A percentile compares a stretch with the other conserved stretches of the same genome.
Evolutionary conservation across 2,888 invertebrate genomes (phyloP).

Genomic region (Salpingus planirostris): DNA sequence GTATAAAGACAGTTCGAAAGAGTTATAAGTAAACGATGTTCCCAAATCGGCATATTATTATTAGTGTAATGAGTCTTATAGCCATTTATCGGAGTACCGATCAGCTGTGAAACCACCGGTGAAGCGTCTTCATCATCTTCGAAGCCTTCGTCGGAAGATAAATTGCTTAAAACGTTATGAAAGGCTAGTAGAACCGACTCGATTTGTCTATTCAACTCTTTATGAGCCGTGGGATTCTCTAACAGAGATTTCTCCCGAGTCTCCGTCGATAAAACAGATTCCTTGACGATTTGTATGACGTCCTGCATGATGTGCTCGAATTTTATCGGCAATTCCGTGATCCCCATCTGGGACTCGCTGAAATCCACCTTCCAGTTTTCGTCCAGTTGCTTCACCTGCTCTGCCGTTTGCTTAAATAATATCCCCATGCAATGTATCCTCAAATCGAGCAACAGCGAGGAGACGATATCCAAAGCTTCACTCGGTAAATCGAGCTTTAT

Average conservation of each 20-base stretch:
- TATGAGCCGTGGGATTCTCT: slow-evolving; percentile 45
- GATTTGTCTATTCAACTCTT: slow-evolving; percentile 43
- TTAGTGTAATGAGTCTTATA: slow-evolving; percentile 27
- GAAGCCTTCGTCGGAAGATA: slow-evolving; percentile 64
- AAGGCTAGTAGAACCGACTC: slow-evolving; percentile 56
- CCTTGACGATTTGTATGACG: slow-evolving; percentile 58
- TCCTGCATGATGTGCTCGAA: slow-evolving; percentile 67
- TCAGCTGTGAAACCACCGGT: slow-evolving; percentile 53
- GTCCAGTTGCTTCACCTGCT: slow-evolving; percentile 62
- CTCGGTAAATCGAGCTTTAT: slow-evolving; percentile 79
- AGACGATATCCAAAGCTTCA: slow-evolving; percentile 78
- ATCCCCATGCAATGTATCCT: slow-evolving; percentile 78
- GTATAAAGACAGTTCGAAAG: slow-evolving; percentile 86
- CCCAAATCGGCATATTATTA: slow-evolving; percentile 53
- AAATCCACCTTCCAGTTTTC: slow-evolving; percentile 86
- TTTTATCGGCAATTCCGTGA: slow-evolving; percentile 68
- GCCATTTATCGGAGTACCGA: slow-evolving; percentile 49
- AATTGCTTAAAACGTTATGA: slow-evolving; percentile 59
- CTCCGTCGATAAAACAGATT: slow-evolving; percentile 63
- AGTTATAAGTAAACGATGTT: slow-evolving; percentile 73
- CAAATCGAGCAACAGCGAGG: slow-evolving; percentile 77
- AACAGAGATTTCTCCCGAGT: slow-evolving; percentile 53
- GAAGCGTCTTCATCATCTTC: slow-evolving; percentile 48
- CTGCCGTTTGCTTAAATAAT: slow-evolving; percentile 75
- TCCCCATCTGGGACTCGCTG: slow-evolving; percentile 66